Evolutionary conservation across 2,797 vertebrate species (phyloP).

Genomic region (Myiotriccus ornatus): DNA sequence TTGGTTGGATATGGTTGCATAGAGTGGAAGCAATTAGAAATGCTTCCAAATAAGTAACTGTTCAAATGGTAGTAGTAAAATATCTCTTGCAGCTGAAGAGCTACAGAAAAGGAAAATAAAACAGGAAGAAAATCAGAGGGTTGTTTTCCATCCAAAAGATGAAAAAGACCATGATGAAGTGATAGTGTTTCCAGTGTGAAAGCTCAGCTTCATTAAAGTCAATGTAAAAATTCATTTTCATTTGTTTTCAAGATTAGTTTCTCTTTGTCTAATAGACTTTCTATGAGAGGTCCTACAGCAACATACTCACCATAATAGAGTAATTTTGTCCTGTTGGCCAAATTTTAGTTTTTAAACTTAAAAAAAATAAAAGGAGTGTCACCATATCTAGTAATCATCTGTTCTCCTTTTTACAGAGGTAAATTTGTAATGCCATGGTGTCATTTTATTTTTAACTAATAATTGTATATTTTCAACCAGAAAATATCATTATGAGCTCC

Average conservation of each 20-base stretch:
- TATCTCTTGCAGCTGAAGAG: neutral
- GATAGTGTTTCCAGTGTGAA: neutral
- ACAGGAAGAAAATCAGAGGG: neutral
- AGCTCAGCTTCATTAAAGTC: neutral
- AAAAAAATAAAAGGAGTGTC: neutral
- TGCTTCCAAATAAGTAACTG: neutral
- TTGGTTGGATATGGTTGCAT: no score
- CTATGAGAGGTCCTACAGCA: no score
- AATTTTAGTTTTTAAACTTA: neutral
- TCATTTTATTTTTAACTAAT: neutral
- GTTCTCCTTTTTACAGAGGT: neutral
- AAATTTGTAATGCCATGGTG: neutral
- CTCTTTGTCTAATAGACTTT: neutral
- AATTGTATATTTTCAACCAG: neutral
- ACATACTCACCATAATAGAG: neutral
- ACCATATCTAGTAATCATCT: neutral
- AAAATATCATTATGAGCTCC: neutral
- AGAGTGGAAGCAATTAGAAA: neutral
- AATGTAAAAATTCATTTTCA: neutral
- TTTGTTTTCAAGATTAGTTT: neutral
- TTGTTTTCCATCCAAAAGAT: neutral
- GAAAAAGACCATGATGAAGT: accelerated
- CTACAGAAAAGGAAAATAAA: neutral
- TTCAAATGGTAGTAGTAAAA: neutral
- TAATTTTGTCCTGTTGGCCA: neutral